These are phyloP conservation scores for Cynopterus brachyotis DNA, from an alignment of 2,113 vertebrate genomes.

Conservation along the genomic window DNA sequence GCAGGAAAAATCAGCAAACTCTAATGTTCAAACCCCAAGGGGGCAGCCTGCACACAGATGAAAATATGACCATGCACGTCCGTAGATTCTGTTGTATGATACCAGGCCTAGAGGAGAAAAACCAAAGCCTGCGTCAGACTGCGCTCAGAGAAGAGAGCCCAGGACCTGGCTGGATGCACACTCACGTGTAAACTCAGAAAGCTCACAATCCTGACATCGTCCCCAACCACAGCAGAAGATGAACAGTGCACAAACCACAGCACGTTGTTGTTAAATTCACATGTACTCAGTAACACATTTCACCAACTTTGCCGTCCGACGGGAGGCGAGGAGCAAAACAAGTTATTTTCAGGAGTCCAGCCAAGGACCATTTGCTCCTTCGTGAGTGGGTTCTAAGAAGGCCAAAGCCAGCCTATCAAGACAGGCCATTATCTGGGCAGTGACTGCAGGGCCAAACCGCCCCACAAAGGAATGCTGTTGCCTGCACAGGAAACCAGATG, in stretches of 20 bases:
- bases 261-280: slow-evolving; percentile 12
- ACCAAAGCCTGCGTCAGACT: background rate
- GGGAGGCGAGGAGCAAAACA: slow-evolving; percentile 40
- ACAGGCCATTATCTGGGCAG: background rate
- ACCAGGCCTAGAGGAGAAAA: background rate
- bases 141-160: background rate
- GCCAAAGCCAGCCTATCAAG: slow-evolving; percentile 24
- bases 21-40: slow-evolving; percentile 75
- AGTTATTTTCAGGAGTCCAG: slow-evolving; percentile 57
- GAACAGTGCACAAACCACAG: background rate
- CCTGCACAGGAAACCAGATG: background rate
- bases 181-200: background rate
- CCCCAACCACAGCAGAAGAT: background rate
- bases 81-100: slow-evolving; percentile 33
- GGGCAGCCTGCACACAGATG: slow-evolving; percentile 78
- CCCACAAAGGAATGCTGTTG: background rate
- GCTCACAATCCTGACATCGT: background rate
- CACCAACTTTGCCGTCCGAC: slow-evolving; percentile 54
- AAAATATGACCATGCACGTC: slow-evolving; percentile 59
- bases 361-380: slow-evolving; percentile 53
- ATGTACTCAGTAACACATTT: slow-evolving; percentile 30
- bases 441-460: background rate
- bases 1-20: slow-evolving; percentile 64
- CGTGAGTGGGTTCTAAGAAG: slow-evolving; percentile 35
- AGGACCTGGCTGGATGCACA: background rate